These are phyloP conservation scores for Lymantria dispar DNA, from an alignment of 2,888 invertebrate genomes.

Conservation along the genomic window DNA sequence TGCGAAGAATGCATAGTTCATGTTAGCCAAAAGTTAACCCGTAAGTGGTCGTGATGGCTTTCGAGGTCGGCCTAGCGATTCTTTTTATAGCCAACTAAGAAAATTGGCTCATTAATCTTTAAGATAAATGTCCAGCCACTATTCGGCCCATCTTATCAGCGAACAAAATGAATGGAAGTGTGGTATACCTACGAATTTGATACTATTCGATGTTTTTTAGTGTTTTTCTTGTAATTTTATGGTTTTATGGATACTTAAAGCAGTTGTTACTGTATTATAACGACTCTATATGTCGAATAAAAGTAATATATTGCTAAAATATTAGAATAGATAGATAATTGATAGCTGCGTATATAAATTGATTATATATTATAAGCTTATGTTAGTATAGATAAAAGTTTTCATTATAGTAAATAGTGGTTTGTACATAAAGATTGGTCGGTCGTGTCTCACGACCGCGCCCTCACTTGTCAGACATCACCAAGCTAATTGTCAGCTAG, in stretches of 20 bases:
- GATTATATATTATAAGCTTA: background rate
- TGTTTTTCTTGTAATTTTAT: slow-evolving; percentile 43
- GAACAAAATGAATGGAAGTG: slow-evolving; percentile 68
- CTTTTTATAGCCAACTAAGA: slow-evolving; percentile 82
- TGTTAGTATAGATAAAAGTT: slow-evolving; percentile 14
- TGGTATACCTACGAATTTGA: slow-evolving; percentile 61
- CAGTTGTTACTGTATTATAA: slow-evolving; percentile 38
- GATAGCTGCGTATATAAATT: slow-evolving; percentile 1
- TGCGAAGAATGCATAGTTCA: slow-evolving; percentile 45
- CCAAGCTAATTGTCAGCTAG: slow-evolving; percentile 40
- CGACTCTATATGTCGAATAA: slow-evolving; percentile 33
- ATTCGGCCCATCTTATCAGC: slow-evolving; percentile 80
- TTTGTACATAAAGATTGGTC: slow-evolving; percentile 24
- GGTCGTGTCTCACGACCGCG: slow-evolving; percentile 44
- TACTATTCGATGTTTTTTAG: slow-evolving; percentile 46
- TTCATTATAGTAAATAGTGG: slow-evolving; percentile 16
- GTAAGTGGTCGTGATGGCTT: slow-evolving; percentile 59
- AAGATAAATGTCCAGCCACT: slow-evolving; percentile 80
- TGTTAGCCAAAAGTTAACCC: slow-evolving; percentile 57
- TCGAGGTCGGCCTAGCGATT: slow-evolving; percentile 71
- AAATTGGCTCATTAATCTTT: slow-evolving; percentile 83
- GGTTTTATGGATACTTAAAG: slow-evolving; percentile 37
- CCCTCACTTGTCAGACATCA: slow-evolving; percentile 34
- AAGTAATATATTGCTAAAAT: slow-evolving; percentile 27
- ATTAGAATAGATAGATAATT: slow-evolving; percentile 15